These are phyloP conservation scores for Cercopithecus mitis DNA, from an alignment of 2,797 vertebrate genomes.

Conservation along the genomic window DNA sequence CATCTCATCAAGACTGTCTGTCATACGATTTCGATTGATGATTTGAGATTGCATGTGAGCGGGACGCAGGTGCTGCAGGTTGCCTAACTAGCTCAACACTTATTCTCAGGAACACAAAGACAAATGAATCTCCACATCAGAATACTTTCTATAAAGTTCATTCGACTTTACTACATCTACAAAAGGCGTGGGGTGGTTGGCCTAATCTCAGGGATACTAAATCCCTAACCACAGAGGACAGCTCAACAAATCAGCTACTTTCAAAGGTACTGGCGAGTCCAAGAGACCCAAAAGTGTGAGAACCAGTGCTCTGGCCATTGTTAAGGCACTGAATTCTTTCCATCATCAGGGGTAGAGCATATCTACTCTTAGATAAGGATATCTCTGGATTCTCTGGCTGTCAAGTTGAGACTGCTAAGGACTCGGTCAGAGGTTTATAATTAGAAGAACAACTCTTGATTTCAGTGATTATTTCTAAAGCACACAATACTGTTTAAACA, in stretches of 20 bases:
- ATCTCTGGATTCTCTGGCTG: not conserved
- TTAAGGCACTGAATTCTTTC: not conserved
- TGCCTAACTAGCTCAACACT: accelerated
- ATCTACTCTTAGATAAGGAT: not conserved
- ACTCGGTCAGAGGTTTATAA: not conserved
- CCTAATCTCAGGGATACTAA: not conserved
- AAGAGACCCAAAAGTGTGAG: not conserved
- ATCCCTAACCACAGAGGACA: accelerated
- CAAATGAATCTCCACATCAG: not conserved
- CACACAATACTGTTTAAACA: not conserved
- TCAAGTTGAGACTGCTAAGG: not conserved
- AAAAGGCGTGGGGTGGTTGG: accelerated
- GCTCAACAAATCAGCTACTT: not conserved
- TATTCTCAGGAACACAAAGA: constrained; percentile 33
- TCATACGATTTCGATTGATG: constrained; percentile 52
- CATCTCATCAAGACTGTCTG: constrained; percentile 59
- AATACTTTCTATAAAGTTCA: not conserved
- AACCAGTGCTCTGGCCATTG: not conserved
- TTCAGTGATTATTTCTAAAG: not conserved
- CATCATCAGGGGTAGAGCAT: not conserved
- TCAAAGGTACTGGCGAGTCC: not conserved
- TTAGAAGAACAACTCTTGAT: not conserved
- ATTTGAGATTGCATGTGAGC: constrained; percentile 20
- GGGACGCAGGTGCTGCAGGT: constrained; percentile 48
- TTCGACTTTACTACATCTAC: not conserved